Percentiles rank a stretch among this genome's conserved stretches.
phyloP scores from a whole-genome alignment of 1,140 invertebrate genomes.

The Macrobrachium nipponense region DNA sequence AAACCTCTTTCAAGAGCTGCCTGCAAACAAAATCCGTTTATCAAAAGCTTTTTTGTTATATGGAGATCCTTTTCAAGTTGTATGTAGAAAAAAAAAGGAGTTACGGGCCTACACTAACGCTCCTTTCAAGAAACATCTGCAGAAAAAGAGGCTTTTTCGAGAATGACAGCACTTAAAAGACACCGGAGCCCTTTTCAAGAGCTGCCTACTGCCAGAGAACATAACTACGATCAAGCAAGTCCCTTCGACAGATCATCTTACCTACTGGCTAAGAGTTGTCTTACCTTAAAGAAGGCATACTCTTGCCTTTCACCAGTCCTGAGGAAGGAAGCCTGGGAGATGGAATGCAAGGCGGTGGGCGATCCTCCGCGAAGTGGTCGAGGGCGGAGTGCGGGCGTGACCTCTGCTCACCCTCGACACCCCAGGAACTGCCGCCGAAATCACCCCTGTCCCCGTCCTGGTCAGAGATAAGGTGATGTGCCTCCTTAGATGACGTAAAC shows the following conservation, averaged over 20 bases:
- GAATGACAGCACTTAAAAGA: no score
- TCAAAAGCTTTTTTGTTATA: no score
- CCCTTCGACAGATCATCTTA: neutral
- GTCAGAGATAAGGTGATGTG: neutral
- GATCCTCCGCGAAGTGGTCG: conserved; percentile 73
- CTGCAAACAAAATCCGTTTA: no score
- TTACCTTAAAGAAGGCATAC: conserved; percentile 94
- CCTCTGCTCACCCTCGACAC: conserved; percentile 55
- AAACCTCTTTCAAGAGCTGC: no score
- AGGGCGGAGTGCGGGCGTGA: conserved; percentile 77
- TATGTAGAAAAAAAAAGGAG: no score
- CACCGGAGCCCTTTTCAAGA: no score
- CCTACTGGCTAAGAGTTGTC: conserved; percentile 48
- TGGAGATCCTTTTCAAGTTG: no score
- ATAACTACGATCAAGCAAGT: no score
- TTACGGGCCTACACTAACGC: no score
- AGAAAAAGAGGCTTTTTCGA: no score
- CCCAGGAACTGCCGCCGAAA: conserved; percentile 64
- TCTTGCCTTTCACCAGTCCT: conserved; percentile 87
- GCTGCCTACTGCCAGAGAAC: no score
- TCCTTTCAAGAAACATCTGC: no score
- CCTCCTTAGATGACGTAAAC: neutral
- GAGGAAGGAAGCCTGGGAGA: conserved; percentile 37
- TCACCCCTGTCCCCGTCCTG: conserved; percentile 16
- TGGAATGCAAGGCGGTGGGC: conserved; percentile 29